Conservation (phyloP, 2,888 invertebrate genomes). For the Barypeithes pellucidus region DNA sequence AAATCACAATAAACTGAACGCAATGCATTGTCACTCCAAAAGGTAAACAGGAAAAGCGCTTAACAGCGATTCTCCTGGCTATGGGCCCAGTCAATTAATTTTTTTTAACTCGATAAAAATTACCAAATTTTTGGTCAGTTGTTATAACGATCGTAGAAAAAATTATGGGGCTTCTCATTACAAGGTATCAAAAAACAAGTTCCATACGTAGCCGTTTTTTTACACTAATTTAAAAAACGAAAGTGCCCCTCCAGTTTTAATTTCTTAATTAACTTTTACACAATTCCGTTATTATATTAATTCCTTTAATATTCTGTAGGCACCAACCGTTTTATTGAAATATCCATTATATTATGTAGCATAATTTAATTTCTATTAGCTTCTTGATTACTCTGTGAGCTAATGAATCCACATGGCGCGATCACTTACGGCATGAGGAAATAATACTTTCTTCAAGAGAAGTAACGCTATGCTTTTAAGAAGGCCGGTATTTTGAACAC, state of each 20-base stretch:
- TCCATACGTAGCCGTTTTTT: not conserved
- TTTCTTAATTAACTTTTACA: not conserved
- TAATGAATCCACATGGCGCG: constrained; percentile 22
- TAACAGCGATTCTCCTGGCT: too few species aligned
- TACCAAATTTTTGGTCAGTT: too few species aligned
- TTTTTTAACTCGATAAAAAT: too few species aligned
- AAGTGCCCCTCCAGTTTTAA: not conserved
- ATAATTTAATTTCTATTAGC: constrained; percentile 26
- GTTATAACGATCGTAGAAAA: too few species aligned
- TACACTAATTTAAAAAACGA: not conserved
- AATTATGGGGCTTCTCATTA: too few species aligned
- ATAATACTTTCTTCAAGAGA: constrained; percentile 11
- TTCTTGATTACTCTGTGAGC: constrained; percentile 18
- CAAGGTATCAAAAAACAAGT: too few species aligned
- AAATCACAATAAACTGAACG: too few species aligned
- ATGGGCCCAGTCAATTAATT: too few species aligned
- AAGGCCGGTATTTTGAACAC: too few species aligned
- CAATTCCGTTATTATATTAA: not conserved
- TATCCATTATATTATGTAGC: not conserved
- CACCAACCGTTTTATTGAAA: not conserved
- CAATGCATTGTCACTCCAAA: too few species aligned
- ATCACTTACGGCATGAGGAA: constrained; percentile 14
- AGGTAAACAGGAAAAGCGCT: too few species aligned
- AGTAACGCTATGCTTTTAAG: not conserved
- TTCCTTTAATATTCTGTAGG: not conserved